phyloP scores from a whole-genome alignment of 2,888 invertebrate genomes.

The Eustalomyia histrio region DNA sequence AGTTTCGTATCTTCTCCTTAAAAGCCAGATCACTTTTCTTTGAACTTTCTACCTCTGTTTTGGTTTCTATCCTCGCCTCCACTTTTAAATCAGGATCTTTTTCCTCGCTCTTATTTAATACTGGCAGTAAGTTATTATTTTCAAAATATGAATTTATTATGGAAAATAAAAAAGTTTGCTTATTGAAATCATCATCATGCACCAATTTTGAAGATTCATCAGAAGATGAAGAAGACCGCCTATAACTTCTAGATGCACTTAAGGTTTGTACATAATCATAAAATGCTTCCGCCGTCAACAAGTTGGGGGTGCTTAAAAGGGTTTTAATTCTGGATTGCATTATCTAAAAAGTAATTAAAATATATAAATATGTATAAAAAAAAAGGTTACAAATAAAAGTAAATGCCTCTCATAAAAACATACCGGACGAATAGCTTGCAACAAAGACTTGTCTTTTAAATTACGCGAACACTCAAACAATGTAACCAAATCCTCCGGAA shows the following conservation, averaged over 20 bases:
- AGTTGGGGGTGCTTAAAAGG: no score
- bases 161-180: not conserved
- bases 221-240: no score
- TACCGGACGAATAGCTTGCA: not conserved
- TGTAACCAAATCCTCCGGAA: no score
- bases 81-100: not conserved
- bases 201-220: no score
- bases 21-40: not conserved
- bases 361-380: no score
- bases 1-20: not conserved
- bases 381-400: constrained; percentile 3
- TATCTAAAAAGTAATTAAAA: no score
- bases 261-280: not conserved
- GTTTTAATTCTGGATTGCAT: not conserved
- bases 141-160: constrained; percentile 11
- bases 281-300: not conserved
- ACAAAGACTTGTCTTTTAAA: not conserved
- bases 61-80: not conserved
- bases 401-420: no score
- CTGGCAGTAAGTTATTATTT: constrained; percentile 5
- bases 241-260: no score
- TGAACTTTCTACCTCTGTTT: not conserved
- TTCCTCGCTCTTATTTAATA: no score
- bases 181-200: no score
- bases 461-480: no score